Evolutionary conservation across 2,797 vertebrate species (phyloP).

Genomic region (Coregonus ussuriensis): DNA sequence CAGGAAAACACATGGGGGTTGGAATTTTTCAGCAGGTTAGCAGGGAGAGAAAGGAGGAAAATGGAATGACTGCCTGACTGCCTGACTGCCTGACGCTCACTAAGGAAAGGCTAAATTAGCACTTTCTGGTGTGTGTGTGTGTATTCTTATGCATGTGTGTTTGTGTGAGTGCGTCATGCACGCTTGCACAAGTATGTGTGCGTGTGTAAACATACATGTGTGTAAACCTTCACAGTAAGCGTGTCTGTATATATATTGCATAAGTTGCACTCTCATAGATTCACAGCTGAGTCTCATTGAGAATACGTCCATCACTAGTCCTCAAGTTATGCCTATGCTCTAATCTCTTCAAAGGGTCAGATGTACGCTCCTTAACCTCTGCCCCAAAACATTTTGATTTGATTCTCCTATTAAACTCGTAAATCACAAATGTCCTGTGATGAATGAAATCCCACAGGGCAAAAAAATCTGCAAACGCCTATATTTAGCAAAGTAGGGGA

Average conservation of each 20-base stretch:
- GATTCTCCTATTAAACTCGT: constrained; percentile 16
- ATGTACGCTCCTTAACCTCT: background rate
- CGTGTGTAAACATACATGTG: background rate
- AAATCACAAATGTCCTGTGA: background rate
- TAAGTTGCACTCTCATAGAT: background rate
- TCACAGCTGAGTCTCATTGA: background rate
- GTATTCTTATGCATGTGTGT: background rate
- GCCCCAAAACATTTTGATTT: constrained; percentile 6
- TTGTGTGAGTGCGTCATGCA: too few species aligned
- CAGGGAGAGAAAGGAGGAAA: constrained; percentile 9
- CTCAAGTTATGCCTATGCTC: constrained; percentile 10
- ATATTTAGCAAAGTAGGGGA: background rate
- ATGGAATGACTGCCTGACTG: constrained; percentile 42
- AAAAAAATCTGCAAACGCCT: background rate
- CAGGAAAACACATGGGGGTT: constrained; percentile 58
- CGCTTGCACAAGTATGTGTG: background rate
- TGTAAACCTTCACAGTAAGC: background rate
- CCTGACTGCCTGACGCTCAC: constrained; percentile 28
- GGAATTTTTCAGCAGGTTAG: constrained; percentile 61
- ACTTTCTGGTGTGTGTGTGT: constrained; percentile 26
- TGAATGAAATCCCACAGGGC: constrained; percentile 5
- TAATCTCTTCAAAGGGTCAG: constrained; percentile 16
- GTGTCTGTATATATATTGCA: background rate
- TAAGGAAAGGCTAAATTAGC: constrained; percentile 36
- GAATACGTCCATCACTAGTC: constrained; percentile 32